A percentile compares a stretch with the other conserved stretches of the same genome.
These are phyloP conservation scores for Rhagonycha lutea DNA, from an alignment of 2,888 invertebrate species.

Conservation along the genomic window DNA sequence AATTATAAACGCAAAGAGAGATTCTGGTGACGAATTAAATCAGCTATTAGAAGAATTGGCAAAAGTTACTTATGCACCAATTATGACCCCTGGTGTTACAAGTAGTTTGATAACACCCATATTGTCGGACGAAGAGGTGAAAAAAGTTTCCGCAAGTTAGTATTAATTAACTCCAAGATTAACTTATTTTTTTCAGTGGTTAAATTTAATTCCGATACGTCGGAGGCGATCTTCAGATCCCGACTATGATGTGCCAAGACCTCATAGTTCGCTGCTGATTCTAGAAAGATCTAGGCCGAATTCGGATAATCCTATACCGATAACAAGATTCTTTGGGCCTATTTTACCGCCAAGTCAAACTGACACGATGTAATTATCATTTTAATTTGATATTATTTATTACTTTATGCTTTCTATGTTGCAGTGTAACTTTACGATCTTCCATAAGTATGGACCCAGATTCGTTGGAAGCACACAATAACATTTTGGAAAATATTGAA, in stretches of 20 bases:
- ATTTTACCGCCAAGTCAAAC: slow-evolving; percentile 27
- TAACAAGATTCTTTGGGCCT: slow-evolving; percentile 53
- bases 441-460: slow-evolving; percentile 50
- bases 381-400: background rate
- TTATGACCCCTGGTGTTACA: slow-evolving; percentile 50
- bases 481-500: background rate
- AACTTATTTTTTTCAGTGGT: slow-evolving; percentile 41
- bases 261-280: slow-evolving; percentile 49
- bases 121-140: slow-evolving; percentile 48
- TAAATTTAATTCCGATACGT: slow-evolving; percentile 44
- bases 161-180: background rate
- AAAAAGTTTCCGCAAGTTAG: background rate
- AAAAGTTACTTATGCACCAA: slow-evolving; percentile 53
- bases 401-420: slow-evolving; percentile 9
- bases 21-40: slow-evolving; percentile 49
- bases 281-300: slow-evolving; percentile 31
- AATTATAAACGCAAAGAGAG: slow-evolving; percentile 27
- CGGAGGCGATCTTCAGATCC: slow-evolving; percentile 52
- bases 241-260: slow-evolving; percentile 57
- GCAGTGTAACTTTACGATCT: slow-evolving; percentile 22
- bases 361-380: background rate
- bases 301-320: slow-evolving; percentile 41
- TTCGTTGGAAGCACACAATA: slow-evolving; percentile 43
- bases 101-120: slow-evolving; percentile 47
- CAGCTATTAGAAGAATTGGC: slow-evolving; percentile 49